Evolutionary conservation across 2,797 vertebrate genomes (phyloP), one percentile per base, ranked within the genome.

Genomic region (Smutsia temminckii): DNA sequence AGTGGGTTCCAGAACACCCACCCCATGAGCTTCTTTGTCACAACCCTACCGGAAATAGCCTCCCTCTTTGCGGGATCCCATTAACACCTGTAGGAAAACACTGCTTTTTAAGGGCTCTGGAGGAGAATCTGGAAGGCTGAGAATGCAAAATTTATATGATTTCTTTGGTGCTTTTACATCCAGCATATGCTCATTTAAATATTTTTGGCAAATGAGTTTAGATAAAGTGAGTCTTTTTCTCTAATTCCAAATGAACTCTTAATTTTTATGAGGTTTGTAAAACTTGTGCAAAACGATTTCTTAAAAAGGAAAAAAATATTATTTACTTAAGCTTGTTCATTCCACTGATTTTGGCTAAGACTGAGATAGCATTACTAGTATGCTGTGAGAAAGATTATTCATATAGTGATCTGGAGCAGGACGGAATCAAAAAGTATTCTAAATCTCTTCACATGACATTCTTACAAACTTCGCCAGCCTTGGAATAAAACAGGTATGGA

Each of bases 191-290:
- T 97, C 95, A 95, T 72, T 92, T 95, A 93, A 97, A 93, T 79
- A 84, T 32, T 94, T 94, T 90, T 96, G 89, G 91, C 87, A 91
- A 95, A 93, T 42, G 83, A 72, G 49, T 87, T 94, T 86, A 90
- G 97, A 95, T 95, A 94, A 96, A 95, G 74, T 13, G 6, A 94
- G 91, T 61, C 94, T 96, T 96, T 97, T 93, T 95, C 91, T 93
- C 17, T 61, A 75, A 88, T 93, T 89, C 95, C 95, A 96, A 92
- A 96, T 40, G 59, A 81, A 94, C 66, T 11, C 93, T 95, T 97
- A 94, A 95, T 95, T 96, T 97, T 97, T 97, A 97, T 87, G 96
- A 94, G 91, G 84, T 95, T 97, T 93, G 57, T 95, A 96, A 97
- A 97, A 93, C 71, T 95, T 96, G 37, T 92, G 96, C 94, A 93